Evolutionary conservation across 2,888 invertebrate species (phyloP), one percentile per base, ranked within the genome.

Genomic region (Autographa gamma): DNA sequence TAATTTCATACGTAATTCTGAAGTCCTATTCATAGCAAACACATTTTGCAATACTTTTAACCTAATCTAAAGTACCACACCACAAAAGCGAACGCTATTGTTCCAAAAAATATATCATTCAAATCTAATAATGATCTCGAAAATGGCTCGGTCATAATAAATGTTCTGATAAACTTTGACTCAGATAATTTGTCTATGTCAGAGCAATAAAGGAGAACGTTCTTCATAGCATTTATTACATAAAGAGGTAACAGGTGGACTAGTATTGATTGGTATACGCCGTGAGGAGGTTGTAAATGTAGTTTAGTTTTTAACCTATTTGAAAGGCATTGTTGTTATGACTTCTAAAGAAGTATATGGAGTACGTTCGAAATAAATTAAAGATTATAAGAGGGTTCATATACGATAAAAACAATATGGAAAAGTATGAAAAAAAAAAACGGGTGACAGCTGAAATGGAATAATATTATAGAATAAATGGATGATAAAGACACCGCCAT

Each of bases 181-280:
- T 65, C 31, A 2, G 31, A 38, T 60, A 43, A 77, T 80, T 72
- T 60, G 68, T 80, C 75, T 56, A 63, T 14, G 79, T 80, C 79
- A 69, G 9, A 11, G 34, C 62, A 66, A 75, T 72, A 18, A 72
- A 69, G 18, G 0, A 43, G 19, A 72, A 16, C 54, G 75, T 80
- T 70, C 62, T 77, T 80, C 69, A 79, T 70, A 18, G 13, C 41
- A 65, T 32, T 54, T 66, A 66, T 62, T 66, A 63, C 52, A 31
- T 6, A 38, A 38, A 38, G 38, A n/a, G 32, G 65, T 54, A 61
- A 41, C 64, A 80, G 71, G 52, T 68, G 70, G 7, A 5, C 9
- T 25, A 7, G 8, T 69, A 66, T 63, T 67, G 62, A 69, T 76
- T 71, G 16, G 62, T 58, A 59, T 1, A 16, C 18, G 43, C 59